A percentile compares a stretch with the other conserved stretches of the same genome.
Evolutionary conservation across 2,888 invertebrate genomes (phyloP).

Genomic region (Phytoseiulus persimilis): DNA sequence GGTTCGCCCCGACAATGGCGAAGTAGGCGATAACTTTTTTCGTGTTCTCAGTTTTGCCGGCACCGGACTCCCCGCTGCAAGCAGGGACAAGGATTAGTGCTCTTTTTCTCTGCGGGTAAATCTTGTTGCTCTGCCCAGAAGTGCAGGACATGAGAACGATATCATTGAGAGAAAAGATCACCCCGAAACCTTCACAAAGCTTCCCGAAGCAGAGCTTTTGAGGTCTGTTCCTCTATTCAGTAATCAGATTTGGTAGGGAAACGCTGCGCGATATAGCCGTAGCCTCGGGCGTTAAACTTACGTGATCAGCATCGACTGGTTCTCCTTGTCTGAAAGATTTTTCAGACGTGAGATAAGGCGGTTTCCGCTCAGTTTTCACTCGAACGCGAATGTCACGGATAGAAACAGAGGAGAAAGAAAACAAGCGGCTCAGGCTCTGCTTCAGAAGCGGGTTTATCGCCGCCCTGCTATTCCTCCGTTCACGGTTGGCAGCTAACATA

Average conservation of each 20-base stretch:
- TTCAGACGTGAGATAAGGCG: slow-evolving; percentile 43
- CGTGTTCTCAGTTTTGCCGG: slow-evolving; percentile 58
- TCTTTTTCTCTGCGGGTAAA: too few species aligned
- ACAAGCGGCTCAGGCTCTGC: background rate
- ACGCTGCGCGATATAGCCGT: background rate
- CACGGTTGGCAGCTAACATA: background rate
- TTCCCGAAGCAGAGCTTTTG: too few species aligned
- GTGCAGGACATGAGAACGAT: too few species aligned
- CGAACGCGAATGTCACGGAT: background rate
- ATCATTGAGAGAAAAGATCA: too few species aligned
- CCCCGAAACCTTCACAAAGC: too few species aligned
- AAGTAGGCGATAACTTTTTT: slow-evolving; percentile 54
- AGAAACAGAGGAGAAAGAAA: background rate
- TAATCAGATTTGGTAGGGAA: background rate
- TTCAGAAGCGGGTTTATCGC: background rate
- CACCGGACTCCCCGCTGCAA: slow-evolving; percentile 57
- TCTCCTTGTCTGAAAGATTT: slow-evolving; percentile 74
- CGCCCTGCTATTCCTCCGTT: background rate
- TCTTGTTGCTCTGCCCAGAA: too few species aligned
- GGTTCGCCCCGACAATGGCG: slow-evolving; percentile 84
- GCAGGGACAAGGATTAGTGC: slow-evolving; percentile 37
- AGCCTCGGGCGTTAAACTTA: slow-evolving; percentile 56
- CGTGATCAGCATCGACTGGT: slow-evolving; percentile 99
- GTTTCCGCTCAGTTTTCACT: background rate
- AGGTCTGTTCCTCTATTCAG: too few species aligned